A percentile compares a stretch with the other conserved stretches of the same genome.
These are phyloP conservation scores for Chaetogeoica ovagalla DNA, from an alignment of 2,888 invertebrate genomes.

Conservation along the genomic window DNA sequence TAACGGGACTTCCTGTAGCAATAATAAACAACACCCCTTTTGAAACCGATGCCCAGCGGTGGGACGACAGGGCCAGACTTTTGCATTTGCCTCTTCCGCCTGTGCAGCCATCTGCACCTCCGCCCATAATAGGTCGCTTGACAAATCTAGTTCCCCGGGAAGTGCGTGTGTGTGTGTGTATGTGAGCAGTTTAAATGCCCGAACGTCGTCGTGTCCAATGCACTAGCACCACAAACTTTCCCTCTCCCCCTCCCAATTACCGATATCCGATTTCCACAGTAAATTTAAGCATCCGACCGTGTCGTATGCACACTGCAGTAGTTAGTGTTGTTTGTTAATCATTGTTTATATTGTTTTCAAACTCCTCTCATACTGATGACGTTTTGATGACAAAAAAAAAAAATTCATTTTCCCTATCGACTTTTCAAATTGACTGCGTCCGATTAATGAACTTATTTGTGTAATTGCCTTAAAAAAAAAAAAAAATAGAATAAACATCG, in stretches of 20 bases:
- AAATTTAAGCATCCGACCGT: not conserved
- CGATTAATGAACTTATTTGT: too few species aligned
- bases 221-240: not conserved
- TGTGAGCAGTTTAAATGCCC: not conserved
- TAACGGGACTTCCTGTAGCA: not conserved
- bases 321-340: not conserved
- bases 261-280: not conserved
- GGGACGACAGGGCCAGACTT: not conserved
- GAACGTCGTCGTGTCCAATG: not conserved
- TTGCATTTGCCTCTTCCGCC: not conserved
- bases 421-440: too few species aligned
- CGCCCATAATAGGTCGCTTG: not conserved
- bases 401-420: too few species aligned
- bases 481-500: too few species aligned
- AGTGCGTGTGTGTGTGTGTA: not conserved
- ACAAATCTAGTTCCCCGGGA: constrained; percentile 24
- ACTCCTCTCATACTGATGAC: too few species aligned
- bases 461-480: too few species aligned
- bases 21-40: constrained; percentile 21
- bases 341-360: not conserved
- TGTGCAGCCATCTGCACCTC: not conserved
- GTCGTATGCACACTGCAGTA: not conserved
- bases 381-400: too few species aligned
- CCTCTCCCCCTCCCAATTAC: not conserved
- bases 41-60: not conserved